Evolutionary conservation across 2,113 vertebrate species (phyloP).

Genomic region (Tricholaema leucomelas): DNA sequence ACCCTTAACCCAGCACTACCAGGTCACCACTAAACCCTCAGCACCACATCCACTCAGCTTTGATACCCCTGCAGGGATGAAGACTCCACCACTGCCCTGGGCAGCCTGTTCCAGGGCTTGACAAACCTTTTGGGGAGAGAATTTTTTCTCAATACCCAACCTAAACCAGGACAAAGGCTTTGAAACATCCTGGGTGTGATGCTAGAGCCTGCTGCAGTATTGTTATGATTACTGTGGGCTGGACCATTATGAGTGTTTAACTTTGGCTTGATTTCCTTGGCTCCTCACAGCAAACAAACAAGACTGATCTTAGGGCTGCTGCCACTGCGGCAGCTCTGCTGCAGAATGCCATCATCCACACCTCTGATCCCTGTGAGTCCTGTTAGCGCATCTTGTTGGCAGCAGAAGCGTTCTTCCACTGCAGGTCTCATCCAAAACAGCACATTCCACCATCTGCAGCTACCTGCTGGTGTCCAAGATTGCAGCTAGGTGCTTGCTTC

Average conservation of each 20-base stretch:
- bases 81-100: no score
- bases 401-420: conserved; percentile 55
- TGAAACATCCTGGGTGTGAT: not conserved
- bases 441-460: conserved; percentile 59
- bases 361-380: conserved; percentile 64
- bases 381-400: conserved; percentile 68
- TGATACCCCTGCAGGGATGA: not conserved
- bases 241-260: not conserved
- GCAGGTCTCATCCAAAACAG: conserved; percentile 58
- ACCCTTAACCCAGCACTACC: no score
- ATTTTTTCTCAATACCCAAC: no score
- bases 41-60: no score
- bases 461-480: conserved; percentile 63
- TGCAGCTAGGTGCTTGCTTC: conserved; percentile 30
- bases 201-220: not conserved
- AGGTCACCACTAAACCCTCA: no score
- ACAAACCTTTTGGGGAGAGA: no score
- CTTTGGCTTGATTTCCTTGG: not conserved
- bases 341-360: conserved; percentile 64
- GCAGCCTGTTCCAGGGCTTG: no score
- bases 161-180: no score
- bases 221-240: not conserved
- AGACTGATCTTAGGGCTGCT: not conserved
- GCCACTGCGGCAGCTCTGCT: not conserved
- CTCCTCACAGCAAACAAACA: not conserved